A percentile compares a stretch with the other conserved stretches of the same genome.
Evolutionary conservation across 2,797 vertebrate genomes (phyloP).

Genomic region (Myripristis jacobus): DNA sequence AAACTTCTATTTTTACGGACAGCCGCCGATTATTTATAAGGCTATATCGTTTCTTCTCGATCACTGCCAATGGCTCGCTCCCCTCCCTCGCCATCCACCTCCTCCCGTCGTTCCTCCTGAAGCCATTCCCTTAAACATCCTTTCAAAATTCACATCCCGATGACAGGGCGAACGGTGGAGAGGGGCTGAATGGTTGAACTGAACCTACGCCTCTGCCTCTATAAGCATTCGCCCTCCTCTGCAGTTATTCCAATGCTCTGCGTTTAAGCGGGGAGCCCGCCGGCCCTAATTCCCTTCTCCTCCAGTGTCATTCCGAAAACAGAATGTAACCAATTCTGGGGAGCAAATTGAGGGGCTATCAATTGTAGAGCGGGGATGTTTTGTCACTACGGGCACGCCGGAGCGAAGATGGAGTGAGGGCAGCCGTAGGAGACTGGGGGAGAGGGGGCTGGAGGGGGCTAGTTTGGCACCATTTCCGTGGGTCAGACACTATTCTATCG

Average conservation of each 20-base stretch:
- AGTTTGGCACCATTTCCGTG: slow-evolving; percentile 62
- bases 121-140: slow-evolving; percentile 44
- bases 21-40: slow-evolving; percentile 11
- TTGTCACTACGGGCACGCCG: slow-evolving; percentile 61
- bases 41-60: slow-evolving; percentile 16
- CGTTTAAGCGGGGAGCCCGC: slow-evolving; percentile 53
- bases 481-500: slow-evolving; percentile 73
- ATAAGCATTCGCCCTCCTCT: slow-evolving; percentile 30
- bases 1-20: not conserved
- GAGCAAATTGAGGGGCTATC: slow-evolving; percentile 80
- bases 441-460: slow-evolving; percentile 38
- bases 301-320: slow-evolving; percentile 66
- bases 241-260: slow-evolving; percentile 50
- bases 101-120: slow-evolving; percentile 23
- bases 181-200: slow-evolving; percentile 35
- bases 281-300: slow-evolving; percentile 69
- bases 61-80: slow-evolving; percentile 3
- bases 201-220: slow-evolving; percentile 6
- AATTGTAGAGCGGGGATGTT: slow-evolving; percentile 67
- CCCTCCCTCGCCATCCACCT: slow-evolving; percentile 16
- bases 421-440: slow-evolving; percentile 13
- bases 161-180: slow-evolving; percentile 35
- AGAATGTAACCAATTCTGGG: slow-evolving; percentile 76
- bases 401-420: slow-evolving; percentile 53
- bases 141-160: slow-evolving; percentile 52